Percentiles rank a stretch among this genome's conserved stretches.
phyloP scores from a whole-genome alignment of 53 echinoderm and acorn worm species.

The Pentamera pediparva region DNA sequence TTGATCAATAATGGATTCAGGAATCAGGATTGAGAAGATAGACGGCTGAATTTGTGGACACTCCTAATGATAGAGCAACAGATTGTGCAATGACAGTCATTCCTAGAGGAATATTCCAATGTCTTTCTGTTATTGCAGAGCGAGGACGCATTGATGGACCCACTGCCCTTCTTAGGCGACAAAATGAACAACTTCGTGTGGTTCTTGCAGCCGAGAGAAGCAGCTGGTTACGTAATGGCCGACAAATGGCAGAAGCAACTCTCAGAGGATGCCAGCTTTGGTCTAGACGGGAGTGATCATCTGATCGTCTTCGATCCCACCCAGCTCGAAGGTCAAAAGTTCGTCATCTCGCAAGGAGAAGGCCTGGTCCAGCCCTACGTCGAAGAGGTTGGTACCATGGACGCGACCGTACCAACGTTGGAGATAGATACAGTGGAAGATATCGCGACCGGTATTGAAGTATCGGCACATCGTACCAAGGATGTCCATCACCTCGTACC shows the following conservation, averaged over 20 bases:
- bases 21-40: no score
- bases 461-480: not conserved
- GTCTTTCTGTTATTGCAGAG: no score
- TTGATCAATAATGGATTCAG: no score
- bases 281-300: not conserved
- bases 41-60: no score
- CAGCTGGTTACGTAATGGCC: conserved; percentile 60
- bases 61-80: no score
- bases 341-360: conserved; percentile 22
- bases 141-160: conserved; percentile 49
- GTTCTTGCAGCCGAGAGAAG: conserved; percentile 91
- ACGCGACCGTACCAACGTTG: conserved; percentile 7
- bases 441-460: not conserved
- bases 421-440: no score
- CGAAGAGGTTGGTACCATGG: conserved; percentile 8
- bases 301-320: conserved; percentile 17
- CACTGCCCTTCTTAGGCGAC: conserved; percentile 32
- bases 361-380: conserved; percentile 24
- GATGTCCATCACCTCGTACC: not conserved
- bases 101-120: no score
- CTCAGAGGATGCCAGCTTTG: conserved; percentile 1
- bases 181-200: conserved; percentile 67
- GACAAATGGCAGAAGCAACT: conserved; percentile 49
- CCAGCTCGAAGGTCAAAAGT: conserved; percentile 21
- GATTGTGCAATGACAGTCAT: no score